Percentiles rank a stretch among this genome's conserved stretches.
phyloP scores from a whole-genome alignment of 2,113 vertebrate species.

The Planiliza haematocheilus region DNA sequence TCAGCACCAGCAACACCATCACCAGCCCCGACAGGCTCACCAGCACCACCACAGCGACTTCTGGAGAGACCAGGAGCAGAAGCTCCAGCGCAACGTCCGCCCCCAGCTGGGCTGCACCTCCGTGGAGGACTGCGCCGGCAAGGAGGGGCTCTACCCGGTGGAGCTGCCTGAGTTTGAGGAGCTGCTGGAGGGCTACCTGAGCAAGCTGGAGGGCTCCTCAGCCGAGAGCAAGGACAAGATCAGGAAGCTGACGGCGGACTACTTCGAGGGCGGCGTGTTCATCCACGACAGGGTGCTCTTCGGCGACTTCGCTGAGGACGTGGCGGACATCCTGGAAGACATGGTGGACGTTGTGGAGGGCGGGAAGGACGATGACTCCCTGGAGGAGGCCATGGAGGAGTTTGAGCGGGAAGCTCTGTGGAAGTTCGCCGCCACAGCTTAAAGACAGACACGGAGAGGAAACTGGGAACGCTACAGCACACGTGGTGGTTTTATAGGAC shows the following conservation, averaged over 20 bases:
- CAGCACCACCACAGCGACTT: conserved; percentile 66
- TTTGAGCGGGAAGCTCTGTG: conserved; percentile 88
- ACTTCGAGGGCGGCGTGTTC: conserved; percentile 86
- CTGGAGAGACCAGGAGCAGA: conserved; percentile 78
- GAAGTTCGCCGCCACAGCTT: conserved; percentile 76
- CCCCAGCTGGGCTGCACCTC: conserved; percentile 83
- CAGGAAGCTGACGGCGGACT: conserved; percentile 67
- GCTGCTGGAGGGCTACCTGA: conserved; percentile 87
- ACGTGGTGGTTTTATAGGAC: conserved; percentile 49
- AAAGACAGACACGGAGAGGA: conserved; percentile 11
- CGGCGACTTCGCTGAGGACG: conserved; percentile 84
- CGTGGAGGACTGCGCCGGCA: conserved; percentile 83
- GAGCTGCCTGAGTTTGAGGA: conserved; percentile 83
- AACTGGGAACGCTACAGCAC: conserved; percentile 43
- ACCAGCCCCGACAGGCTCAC: neutral
- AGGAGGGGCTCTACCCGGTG: conserved; percentile 88
- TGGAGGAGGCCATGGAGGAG: conserved; percentile 88
- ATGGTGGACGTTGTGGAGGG: conserved; percentile 88
- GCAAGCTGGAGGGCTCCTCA: conserved; percentile 67
- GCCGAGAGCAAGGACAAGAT: conserved; percentile 77
- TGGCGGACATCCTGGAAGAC: conserved; percentile 87
- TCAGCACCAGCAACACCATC: conserved; percentile 51
- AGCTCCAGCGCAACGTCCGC: conserved; percentile 76
- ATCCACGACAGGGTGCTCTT: conserved; percentile 88
- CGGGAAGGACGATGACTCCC: conserved; percentile 63